Base-by-base conservation (phyloP, 2,888 invertebrate genomes). In the Hirudinaria manillensis region DNA sequence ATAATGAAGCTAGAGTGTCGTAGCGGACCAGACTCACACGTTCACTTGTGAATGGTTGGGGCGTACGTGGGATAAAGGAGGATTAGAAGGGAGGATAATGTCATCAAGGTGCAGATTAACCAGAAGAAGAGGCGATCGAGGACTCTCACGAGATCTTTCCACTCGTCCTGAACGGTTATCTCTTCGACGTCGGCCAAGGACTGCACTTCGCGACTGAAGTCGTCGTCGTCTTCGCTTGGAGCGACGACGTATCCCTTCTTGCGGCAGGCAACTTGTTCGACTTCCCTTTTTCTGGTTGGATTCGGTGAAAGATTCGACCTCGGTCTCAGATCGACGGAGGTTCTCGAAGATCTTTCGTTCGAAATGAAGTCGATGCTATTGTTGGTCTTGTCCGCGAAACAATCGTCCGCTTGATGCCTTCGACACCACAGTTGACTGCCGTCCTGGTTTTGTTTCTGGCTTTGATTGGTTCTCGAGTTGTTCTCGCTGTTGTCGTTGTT, bases 121-220 rank as follows among this genome's bases (percentile, higher is more conserved):
- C 76, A 76, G 73, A 76, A 76, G 72, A 76, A 76, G 29, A 76
- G 38, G n/a, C 76, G 53, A n/a, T 76, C 76, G 4, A 76, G 68
- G 19, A 76, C 76, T 36, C 70, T 72, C 19, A 67, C 76, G 3
- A 73, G 51, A 32, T 76, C 76, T 27, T 55, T 66, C 76, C 72
- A 73, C 45, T 65, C 72, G 38, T 76, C 76, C n/a, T 65, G 27
- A 34, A 53, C 55, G 10, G 32, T 27, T 21, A n/a, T 36, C n/a
- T 53, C 45, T 21, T 27, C 13, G 27, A 3, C 34, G 29, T 51
- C 45, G 24, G 29, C 53, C 21, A n/a, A n/a, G 4, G n/a, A 24
- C 51, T 32, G 21, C 24, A 51, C n/a, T 4, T 70, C 29, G 10
- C 32, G 32, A 19, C 66, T 56, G 66, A 38, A 32, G 66, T 75